Conservation (phyloP, 2,113 vertebrate genomes). For the Dolichotis patagonum region DNA sequence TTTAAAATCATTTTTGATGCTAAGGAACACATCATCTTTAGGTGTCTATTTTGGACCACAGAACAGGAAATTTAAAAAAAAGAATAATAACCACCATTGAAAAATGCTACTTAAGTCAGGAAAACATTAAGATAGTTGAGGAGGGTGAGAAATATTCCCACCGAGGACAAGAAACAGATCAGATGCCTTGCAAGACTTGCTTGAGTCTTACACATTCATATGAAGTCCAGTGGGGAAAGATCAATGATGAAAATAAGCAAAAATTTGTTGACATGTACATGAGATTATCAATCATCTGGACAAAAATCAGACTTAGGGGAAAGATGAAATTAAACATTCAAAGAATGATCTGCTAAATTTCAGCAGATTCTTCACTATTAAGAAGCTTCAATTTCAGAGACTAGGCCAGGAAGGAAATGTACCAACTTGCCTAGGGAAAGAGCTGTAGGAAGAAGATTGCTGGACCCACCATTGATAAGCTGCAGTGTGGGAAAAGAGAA, state of each 20-base stretch:
- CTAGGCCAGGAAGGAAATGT: neutral
- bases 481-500: neutral
- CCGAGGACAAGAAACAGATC: slow-evolving; percentile 88
- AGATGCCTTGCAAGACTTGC: slow-evolving; percentile 88
- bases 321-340: slow-evolving; percentile 92
- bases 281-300: slow-evolving; percentile 90
- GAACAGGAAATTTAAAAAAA: slow-evolving; percentile 83
- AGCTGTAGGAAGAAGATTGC: neutral
- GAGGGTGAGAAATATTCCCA: slow-evolving; percentile 91
- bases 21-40: slow-evolving; percentile 65
- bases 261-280: slow-evolving; percentile 92
- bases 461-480: neutral
- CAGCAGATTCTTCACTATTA: slow-evolving; percentile 76
- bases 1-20: slow-evolving; percentile 48
- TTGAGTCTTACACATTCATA: slow-evolving; percentile 90
- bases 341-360: slow-evolving; percentile 92
- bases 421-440: neutral
- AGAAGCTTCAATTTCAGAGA: neutral
- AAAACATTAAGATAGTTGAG: slow-evolving; percentile 91
- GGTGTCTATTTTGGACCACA: slow-evolving; percentile 82
- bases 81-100: slow-evolving; percentile 93
- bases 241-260: slow-evolving; percentile 90
- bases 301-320: slow-evolving; percentile 92
- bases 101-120: slow-evolving; percentile 91
- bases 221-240: slow-evolving; percentile 90